A percentile compares a stretch with the other conserved stretches of the same genome.
These are phyloP conservation scores for Isichthys henryi DNA, from an alignment of 2,113 vertebrate genomes.

Conservation along the genomic window DNA sequence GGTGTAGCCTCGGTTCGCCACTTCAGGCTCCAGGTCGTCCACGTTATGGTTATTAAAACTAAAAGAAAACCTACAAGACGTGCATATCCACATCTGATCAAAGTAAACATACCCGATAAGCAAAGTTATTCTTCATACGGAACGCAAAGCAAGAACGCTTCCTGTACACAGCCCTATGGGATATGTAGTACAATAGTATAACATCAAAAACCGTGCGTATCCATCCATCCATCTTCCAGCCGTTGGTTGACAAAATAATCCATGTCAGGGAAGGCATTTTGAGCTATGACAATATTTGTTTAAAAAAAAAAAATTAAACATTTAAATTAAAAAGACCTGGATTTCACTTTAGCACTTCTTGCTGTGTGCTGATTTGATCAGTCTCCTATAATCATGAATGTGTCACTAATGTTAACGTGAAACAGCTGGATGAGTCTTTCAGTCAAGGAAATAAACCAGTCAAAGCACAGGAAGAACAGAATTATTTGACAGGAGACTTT, in stretches of 20 bases:
- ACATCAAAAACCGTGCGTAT: not conserved
- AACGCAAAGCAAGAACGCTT: not conserved
- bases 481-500: not conserved
- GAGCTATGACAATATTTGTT: not conserved
- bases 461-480: not conserved
- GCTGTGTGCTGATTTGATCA: not conserved
- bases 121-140: not conserved
- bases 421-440: not conserved
- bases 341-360: not conserved
- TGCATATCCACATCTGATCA: not conserved
- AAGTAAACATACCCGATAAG: not conserved
- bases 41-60: conserved; percentile 5
- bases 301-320: not conserved
- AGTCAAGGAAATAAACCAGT: not conserved
- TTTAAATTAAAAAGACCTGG: not conserved
- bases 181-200: conserved; percentile 1
- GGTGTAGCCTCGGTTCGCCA: not conserved
- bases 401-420: not conserved
- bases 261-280: not conserved
- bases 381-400: not conserved
- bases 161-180: not conserved
- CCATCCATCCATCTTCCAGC: not conserved
- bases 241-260: not conserved
- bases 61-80: not conserved
- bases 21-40: not conserved